A percentile compares a stretch with the other conserved stretches of the same genome.
Conservation (phyloP, 2,797 vertebrate genomes). For the Parambassis ranga region DNA sequence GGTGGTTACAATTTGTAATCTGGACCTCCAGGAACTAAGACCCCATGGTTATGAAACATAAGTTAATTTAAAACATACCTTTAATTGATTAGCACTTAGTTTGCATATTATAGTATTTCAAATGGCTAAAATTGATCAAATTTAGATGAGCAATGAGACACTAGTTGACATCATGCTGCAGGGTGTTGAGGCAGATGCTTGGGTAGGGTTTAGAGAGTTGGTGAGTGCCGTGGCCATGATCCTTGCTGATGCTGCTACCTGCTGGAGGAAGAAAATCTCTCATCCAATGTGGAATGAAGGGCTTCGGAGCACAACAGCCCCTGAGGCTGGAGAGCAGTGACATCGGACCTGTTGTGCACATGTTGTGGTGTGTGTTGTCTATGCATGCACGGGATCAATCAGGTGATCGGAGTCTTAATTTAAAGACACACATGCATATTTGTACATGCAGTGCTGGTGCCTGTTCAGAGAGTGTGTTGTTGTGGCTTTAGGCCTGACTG, state of each 20-base stretch:
- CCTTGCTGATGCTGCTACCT: slow-evolving; percentile 62
- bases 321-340: slow-evolving; percentile 22
- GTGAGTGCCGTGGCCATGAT: slow-evolving; percentile 31
- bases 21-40: neutral
- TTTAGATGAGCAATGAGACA: neutral
- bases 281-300: slow-evolving; percentile 78
- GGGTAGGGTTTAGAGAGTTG: slow-evolving; percentile 1
- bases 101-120: neutral
- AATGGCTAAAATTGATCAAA: neutral
- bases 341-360: slow-evolving; percentile 24
- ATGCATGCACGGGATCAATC: slow-evolving; percentile 24
- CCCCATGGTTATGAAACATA: neutral
- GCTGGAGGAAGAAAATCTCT: slow-evolving; percentile 69
- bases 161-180: slow-evolving; percentile 25
- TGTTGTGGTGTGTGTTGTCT: slow-evolving; percentile 26
- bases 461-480: slow-evolving; percentile 59
- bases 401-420: slow-evolving; percentile 5
- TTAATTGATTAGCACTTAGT: neutral
- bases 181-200: neutral
- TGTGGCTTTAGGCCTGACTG: slow-evolving; percentile 52
- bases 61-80: neutral
- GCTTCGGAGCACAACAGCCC: slow-evolving; percentile 56
- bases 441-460: slow-evolving; percentile 53
- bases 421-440: slow-evolving; percentile 20
- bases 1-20: neutral